A percentile compares a stretch with the other conserved stretches of the same genome.
Conservation (phyloP, 1,140 invertebrate genomes). For the Stegodyphus dumicola region DNA sequence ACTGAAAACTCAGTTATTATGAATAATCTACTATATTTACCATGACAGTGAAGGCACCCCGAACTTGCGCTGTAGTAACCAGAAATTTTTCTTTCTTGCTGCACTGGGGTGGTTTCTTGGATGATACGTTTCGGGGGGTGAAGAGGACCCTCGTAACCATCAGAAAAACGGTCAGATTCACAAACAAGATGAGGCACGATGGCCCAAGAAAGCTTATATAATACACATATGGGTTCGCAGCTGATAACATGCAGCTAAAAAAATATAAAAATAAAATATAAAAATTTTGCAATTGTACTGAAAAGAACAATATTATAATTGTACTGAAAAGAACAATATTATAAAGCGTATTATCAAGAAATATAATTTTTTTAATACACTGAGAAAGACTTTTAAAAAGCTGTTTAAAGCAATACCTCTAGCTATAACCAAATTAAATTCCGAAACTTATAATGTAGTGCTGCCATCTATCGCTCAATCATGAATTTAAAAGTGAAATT, state of each 20-base stretch:
- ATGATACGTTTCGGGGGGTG: conserved; percentile 64
- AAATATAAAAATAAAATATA: too few relatives aligned
- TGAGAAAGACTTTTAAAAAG: too few relatives aligned
- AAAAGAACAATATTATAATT: too few relatives aligned
- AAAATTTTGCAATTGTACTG: too few relatives aligned
- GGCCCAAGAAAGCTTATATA: conserved; percentile 70
- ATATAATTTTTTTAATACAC: too few relatives aligned
- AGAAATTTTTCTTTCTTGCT: conserved; percentile 32
- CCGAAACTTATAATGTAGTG: too few relatives aligned
- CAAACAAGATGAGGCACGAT: conserved; percentile 69
- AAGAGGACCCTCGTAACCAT: conserved; percentile 70
- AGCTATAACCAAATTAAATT: too few relatives aligned
- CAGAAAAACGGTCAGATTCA: conserved; percentile 71
- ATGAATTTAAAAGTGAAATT: too few relatives aligned
- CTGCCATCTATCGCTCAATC: too few relatives aligned
- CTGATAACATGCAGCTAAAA: conserved; percentile 68
- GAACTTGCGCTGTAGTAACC: conserved; percentile 68
- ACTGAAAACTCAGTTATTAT: neutral
- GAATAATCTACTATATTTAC: conserved; percentile 26
- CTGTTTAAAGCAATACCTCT: too few relatives aligned
- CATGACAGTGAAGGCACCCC: conserved; percentile 72
- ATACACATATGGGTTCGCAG: conserved; percentile 67
- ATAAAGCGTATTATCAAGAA: too few relatives aligned
- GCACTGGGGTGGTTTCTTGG: conserved; percentile 33
- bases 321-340: too few relatives aligned